Conservation (phyloP, 2,888 invertebrate species). For the Abrostola triplasia region DNA sequence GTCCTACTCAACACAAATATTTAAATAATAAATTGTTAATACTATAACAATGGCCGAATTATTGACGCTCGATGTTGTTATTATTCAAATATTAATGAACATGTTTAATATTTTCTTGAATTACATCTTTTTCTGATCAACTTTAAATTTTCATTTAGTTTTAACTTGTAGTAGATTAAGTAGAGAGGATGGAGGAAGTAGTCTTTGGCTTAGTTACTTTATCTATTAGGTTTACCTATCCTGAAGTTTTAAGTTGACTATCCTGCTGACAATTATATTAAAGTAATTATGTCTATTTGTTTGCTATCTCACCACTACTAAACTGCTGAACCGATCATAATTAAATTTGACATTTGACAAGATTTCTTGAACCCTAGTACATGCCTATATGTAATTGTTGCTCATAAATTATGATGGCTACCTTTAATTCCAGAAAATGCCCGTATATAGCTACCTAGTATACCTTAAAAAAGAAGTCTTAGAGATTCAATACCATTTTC, state of each 20-base stretch:
- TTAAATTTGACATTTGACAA: no score
- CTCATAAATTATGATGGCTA: no score
- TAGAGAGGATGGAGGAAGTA: not conserved
- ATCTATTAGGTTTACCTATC: not conserved
- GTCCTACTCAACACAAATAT: not conserved
- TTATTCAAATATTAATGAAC: not conserved
- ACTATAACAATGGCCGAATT: slow-evolving; percentile 7
- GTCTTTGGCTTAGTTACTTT: not conserved
- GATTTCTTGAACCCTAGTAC: no score
- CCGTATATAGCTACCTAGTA: not conserved
- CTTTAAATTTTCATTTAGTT: not conserved
- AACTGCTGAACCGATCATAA: no score
- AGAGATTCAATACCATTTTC: slow-evolving; percentile 15
- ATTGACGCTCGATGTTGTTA: slow-evolving; percentile 7
- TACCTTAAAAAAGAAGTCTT: not conserved
- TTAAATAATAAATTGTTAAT: not conserved
- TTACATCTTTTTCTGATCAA: not conserved
- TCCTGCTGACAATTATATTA: no score
- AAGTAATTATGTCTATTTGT: no score
- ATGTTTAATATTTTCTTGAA: not conserved
- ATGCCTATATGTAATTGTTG: no score
- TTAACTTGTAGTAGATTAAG: not conserved
- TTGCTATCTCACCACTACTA: no score
- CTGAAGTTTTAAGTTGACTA: no score
- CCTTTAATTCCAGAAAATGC: no score